A percentile compares a stretch with the other conserved stretches of the same genome.
Conservation (phyloP, 1,140 invertebrate species). For the Rhopalosiphum maidis region DNA sequence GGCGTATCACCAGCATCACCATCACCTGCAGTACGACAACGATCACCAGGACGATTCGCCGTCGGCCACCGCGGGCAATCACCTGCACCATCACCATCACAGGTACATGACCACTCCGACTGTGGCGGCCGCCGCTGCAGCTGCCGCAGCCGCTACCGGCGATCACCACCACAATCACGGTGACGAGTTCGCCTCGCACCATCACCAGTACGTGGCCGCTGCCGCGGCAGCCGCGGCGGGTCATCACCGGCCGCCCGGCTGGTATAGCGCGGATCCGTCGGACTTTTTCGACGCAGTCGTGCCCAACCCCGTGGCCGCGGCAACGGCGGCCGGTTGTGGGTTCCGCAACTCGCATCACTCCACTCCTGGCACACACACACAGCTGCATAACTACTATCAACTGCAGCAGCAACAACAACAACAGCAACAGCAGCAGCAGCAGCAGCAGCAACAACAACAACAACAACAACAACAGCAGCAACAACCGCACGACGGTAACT, state of each 20-base stretch:
- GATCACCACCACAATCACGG: conserved; percentile 47
- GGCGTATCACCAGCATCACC: conserved; percentile 57
- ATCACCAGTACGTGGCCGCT: conserved; percentile 44
- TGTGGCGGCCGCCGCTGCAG: not conserved
- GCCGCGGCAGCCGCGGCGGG: conserved; percentile 41
- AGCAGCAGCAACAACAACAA: conserved; percentile 50
- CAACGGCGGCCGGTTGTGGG: conserved; percentile 30
- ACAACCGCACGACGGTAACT: not conserved
- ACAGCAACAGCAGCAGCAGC: conserved; percentile 37
- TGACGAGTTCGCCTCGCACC: conserved; percentile 44
- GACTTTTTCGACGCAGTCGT: conserved; percentile 55
- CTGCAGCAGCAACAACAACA: conserved; percentile 45
- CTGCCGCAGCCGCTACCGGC: conserved; percentile 46
- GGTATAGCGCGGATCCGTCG: conserved; percentile 47
- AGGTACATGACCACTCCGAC: conserved; percentile 36
- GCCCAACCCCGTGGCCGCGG: conserved; percentile 37
- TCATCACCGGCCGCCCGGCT: conserved; percentile 32
- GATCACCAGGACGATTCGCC: conserved; percentile 51
- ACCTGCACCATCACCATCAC: conserved; percentile 58
- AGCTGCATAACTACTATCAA: conserved; percentile 54
- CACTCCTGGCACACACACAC: conserved; percentile 49
- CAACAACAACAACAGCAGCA: conserved; percentile 40
- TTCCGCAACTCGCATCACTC: conserved; percentile 55
- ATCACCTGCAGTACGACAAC: conserved; percentile 58
- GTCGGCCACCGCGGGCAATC: conserved; percentile 24